Conservation (phyloP, 2,113 vertebrate species). For the Coracopsis vasa region DNA sequence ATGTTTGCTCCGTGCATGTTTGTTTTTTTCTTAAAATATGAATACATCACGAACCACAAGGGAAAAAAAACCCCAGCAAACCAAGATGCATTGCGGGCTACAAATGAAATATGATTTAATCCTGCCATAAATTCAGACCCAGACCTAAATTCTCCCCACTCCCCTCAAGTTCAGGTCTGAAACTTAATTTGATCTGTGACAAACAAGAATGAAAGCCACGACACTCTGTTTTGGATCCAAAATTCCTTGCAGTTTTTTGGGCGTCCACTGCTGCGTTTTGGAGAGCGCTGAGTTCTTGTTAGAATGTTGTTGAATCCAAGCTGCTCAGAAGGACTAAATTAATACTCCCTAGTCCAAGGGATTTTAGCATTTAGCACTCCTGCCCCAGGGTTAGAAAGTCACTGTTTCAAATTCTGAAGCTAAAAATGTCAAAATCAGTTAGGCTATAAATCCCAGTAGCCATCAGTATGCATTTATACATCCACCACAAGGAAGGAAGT, state of each 20-base stretch:
- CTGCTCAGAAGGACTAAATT: conserved; percentile 40
- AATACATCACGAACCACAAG: background rate
- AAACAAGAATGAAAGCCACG: background rate
- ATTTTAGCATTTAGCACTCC: conserved; percentile 31
- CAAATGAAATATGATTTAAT: background rate
- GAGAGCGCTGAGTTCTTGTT: background rate
- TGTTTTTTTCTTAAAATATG: conserved; percentile 8
- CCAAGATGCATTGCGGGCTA: background rate
- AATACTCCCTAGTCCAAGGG: conserved; percentile 5
- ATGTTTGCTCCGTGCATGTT: background rate
- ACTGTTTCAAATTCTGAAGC: conserved; percentile 48
- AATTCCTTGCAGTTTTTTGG: conserved; percentile 40
- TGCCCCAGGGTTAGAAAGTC: conserved; percentile 22
- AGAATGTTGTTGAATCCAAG: conserved; percentile 8
- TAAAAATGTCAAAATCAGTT: conserved; percentile 60
- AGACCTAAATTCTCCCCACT: background rate
- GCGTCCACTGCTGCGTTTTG: conserved; percentile 16
- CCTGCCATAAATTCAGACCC: background rate
- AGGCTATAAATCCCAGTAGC: conserved; percentile 6
- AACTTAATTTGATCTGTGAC: background rate
- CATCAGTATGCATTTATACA: conserved; percentile 37
- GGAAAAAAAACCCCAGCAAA: too few species aligned
- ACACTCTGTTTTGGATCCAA: background rate
- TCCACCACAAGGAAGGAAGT: conserved; percentile 7
- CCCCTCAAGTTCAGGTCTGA: background rate